Conservation (phyloP, 37 sponge, comb jelly and placozoan genomes). For the Chondrosia reniformis region DNA sequence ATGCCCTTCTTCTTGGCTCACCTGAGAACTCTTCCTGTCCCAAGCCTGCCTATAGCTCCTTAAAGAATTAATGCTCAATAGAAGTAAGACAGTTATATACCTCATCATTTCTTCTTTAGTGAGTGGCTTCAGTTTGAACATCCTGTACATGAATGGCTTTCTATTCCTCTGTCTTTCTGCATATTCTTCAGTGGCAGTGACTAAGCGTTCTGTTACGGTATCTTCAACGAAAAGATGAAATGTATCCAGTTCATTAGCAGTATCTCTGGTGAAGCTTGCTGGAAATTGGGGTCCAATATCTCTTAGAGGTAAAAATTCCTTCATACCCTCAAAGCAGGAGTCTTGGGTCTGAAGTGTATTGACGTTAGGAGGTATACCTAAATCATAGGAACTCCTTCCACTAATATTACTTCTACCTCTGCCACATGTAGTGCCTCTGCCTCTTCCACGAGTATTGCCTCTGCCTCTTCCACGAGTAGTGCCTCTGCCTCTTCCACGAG, state of each 20-base stretch:
- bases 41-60: neutral
- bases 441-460: neutral
- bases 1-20: too few species aligned
- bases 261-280: neutral
- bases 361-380: neutral
- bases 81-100: neutral
- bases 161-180: neutral
- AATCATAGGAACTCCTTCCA: neutral
- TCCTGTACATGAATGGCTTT: neutral
- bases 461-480: neutral
- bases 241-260: neutral
- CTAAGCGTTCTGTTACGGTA: neutral
- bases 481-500: neutral
- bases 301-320: neutral
- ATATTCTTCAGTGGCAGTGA: constrained; percentile 3
- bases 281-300: neutral
- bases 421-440: neutral
- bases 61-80: constrained; percentile 9
- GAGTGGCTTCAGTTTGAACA: neutral
- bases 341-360: neutral
- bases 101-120: constrained; percentile 2
- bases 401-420: neutral
- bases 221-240: neutral
- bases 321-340: neutral
- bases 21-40: neutral